phyloP scores from a whole-genome alignment of 2,888 invertebrate genomes.

The Morinoia aosen region DNA sequence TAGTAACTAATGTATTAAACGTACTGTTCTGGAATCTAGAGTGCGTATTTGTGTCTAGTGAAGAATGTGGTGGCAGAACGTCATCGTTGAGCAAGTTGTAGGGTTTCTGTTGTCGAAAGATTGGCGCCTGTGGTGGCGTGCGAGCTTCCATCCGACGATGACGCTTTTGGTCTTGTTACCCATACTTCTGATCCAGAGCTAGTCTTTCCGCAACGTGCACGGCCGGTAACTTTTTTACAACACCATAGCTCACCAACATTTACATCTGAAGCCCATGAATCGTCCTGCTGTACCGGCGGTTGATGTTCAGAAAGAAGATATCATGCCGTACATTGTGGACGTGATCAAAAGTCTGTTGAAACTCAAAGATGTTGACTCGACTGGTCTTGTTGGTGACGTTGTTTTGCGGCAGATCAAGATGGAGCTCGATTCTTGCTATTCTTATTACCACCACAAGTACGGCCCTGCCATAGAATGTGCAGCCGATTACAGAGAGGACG shows the following conservation, averaged over 20 bases:
- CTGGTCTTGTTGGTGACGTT: conserved; percentile 13
- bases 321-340: not conserved
- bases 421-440: conserved; percentile 15
- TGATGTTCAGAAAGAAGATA: not conserved
- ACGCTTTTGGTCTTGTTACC: conserved; percentile 1
- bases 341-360: conserved; percentile 1
- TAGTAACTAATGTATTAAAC: too few species aligned
- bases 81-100: not conserved
- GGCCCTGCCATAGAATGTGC: conserved; percentile 5
- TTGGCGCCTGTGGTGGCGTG: not conserved
- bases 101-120: not conserved
- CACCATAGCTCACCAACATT: not conserved
- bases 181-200: conserved; percentile 8
- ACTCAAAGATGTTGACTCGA: too few species aligned
- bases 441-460: not conserved
- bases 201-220: not conserved
- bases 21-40: too few species aligned
- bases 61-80: conserved; percentile 36
- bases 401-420: conserved; percentile 13
- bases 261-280: not conserved
- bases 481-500: conserved; percentile 25
- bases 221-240: not conserved
- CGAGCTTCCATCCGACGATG: not conserved
- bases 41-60: not conserved
- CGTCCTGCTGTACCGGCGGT: not conserved